Percentiles rank a stretch among this genome's conserved stretches.
Conservation (phyloP, 2,113 vertebrate species). For the Ovis canadensis region DNA sequence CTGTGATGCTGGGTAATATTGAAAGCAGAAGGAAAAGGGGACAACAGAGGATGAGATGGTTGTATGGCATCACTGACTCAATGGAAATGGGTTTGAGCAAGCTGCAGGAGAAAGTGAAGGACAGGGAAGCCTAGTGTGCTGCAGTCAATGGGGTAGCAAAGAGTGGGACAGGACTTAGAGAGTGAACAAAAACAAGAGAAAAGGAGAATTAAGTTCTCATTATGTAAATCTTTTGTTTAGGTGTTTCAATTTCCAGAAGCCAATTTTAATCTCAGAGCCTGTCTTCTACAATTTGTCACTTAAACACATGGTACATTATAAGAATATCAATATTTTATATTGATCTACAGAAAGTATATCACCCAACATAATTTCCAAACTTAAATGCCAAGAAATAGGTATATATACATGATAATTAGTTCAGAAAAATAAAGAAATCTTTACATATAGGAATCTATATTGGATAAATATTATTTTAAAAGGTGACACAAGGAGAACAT, state of each 20-base stretch:
- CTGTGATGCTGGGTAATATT: not conserved
- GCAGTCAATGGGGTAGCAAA: not conserved
- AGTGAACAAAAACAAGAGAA: not conserved
- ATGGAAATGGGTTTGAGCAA: not conserved
- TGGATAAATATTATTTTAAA: not conserved
- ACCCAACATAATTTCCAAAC: not conserved
- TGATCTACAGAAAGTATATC: not conserved
- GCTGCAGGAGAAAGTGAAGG: not conserved
- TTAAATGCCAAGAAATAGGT: not conserved
- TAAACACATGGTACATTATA: not conserved
- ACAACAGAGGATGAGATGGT: not conserved
- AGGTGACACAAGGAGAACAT: not conserved
- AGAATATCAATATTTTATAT: not conserved
- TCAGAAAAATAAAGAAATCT: not conserved
- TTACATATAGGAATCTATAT: not conserved
- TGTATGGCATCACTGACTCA: not conserved
- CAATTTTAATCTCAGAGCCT: not conserved
- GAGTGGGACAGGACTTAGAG: not conserved
- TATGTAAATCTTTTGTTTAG: not conserved
- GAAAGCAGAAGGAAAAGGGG: not conserved
- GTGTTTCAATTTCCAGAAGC: not conserved
- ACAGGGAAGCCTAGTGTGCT: not conserved
- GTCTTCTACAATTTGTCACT: not conserved
- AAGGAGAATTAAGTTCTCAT: not conserved
- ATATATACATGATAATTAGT: not conserved